phyloP scores from a whole-genome alignment of 1,140 invertebrate genomes.

The Hestina assimilis region DNA sequence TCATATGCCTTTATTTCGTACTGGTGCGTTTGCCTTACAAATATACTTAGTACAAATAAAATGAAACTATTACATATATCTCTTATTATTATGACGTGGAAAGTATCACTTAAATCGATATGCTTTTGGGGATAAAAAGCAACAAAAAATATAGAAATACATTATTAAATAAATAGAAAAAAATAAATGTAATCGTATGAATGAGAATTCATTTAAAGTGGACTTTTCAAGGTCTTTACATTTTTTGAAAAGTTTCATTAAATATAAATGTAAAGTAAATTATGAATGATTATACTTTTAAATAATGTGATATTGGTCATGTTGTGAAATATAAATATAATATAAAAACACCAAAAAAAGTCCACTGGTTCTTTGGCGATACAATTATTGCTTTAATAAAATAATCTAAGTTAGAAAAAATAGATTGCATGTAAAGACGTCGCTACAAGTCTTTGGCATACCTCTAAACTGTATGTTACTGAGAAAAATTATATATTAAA shows the following conservation, averaged over 20 bases:
- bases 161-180: conserved; percentile 44
- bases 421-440: conserved; percentile 49
- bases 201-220: conserved; percentile 35
- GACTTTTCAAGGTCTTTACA: conserved; percentile 24
- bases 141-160: conserved; percentile 27
- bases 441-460: conserved; percentile 70
- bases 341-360: conserved; percentile 35
- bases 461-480: conserved; percentile 74
- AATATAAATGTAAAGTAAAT: background rate
- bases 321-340: background rate
- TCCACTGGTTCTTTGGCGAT: conserved; percentile 58
- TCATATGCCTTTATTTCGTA: conserved; percentile 77
- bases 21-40: conserved; percentile 74
- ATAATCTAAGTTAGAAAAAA: conserved; percentile 42
- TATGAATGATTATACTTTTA: background rate
- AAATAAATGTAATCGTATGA: conserved; percentile 33
- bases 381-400: conserved; percentile 53
- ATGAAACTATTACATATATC: conserved; percentile 51
- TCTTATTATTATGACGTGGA: conserved; percentile 53
- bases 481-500: conserved; percentile 39
- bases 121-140: conserved; percentile 57
- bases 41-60: conserved; percentile 73
- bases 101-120: conserved; percentile 64
- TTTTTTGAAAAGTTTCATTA: background rate
- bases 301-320: background rate